Base-by-base conservation (phyloP, 2,888 invertebrate genomes). In the Cheilosia vernalis region DNA sequence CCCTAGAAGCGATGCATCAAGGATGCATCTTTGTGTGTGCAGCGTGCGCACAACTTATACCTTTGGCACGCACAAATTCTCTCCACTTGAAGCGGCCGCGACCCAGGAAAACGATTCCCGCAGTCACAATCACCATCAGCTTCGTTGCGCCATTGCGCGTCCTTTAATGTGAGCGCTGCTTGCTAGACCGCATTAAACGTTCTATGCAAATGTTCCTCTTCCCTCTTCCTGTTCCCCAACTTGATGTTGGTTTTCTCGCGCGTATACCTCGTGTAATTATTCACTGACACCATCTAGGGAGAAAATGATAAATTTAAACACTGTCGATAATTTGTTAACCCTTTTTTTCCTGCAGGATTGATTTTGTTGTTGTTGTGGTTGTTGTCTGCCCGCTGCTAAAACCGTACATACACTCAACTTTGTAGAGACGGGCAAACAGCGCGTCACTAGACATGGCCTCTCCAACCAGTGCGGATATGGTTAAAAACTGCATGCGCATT, bases 81-180 rank as follows among this genome's bases (percentile, higher is more conserved):
- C 49, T 56, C 21, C 13, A 70, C 63, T 63, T 58, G n/a, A 67
- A 69, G 76, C 49, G 49, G 42, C 40, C 60, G 58, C 60, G 61
- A 42, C 24, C 64, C 10, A 47, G 61, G 30, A 67, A 74, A 61
- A 74, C 66, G 66, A 74, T 74, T 74, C 47, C 74, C 72, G 60
- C 63, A 47, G 87, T 72, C 72, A 79, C 79, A 66, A 76, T 76
- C 19, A 33, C 58, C 51, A 53, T 7, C 30, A 37, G 53, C 60
- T 27, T 47, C 63, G 47, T 58, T 69, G 80, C 73, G 27, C 19
- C 53, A 64, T 37, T 13, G 30, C 47, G 79, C 87, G 87, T 88
- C 89, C 89, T 89, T 90, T 89, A 88, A 64, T 63, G 67, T 21
- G 53, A 63, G n/a, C 42, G 9, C 30, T 27, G 40, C 56, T 19